A percentile compares a stretch with the other conserved stretches of the same genome.
phyloP scores from a whole-genome alignment of 2,888 invertebrate genomes.

The Bellardia bayeri region DNA sequence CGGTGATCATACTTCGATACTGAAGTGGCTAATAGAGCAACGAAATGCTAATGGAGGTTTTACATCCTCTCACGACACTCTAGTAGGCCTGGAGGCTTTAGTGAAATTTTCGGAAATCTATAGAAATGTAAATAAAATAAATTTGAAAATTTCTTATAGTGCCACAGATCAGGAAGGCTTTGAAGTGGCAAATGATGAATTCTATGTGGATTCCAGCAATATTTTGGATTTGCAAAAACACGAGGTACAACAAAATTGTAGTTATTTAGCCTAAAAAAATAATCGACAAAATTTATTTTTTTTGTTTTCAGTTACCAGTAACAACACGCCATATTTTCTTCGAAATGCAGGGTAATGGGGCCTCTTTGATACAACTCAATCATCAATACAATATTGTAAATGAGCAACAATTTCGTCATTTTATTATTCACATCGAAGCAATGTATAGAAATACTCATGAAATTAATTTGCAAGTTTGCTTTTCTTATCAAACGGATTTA shows the following conservation, averaged over 20 bases:
- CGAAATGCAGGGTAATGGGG: constrained; percentile 90
- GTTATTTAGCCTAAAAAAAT: not conserved
- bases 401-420: constrained; percentile 90
- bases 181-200: constrained; percentile 37
- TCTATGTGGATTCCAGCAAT: constrained; percentile 88
- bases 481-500: not conserved
- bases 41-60: constrained; percentile 88
- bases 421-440: constrained; percentile 12
- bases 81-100: constrained; percentile 88
- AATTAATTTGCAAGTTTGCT: constrained; percentile 2
- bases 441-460: not conserved
- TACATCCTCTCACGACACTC: constrained; percentile 90
- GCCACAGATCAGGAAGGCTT: constrained; percentile 25
- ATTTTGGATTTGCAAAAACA: constrained; percentile 91
- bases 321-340: constrained; percentile 87
- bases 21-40: constrained; percentile 89
- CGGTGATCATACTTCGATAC: constrained; percentile 84
- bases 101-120: constrained; percentile 87
- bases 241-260: constrained; percentile 85
- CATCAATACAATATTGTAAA: constrained; percentile 92
- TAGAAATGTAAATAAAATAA: constrained; percentile 74
- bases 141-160: constrained; percentile 34
- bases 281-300: not conserved
- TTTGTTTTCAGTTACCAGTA: constrained; percentile 43
- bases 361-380: constrained; percentile 89